These are phyloP conservation scores for Hippocampus comes DNA, from an alignment of 2,113 vertebrate species.

Conservation along the genomic window DNA sequence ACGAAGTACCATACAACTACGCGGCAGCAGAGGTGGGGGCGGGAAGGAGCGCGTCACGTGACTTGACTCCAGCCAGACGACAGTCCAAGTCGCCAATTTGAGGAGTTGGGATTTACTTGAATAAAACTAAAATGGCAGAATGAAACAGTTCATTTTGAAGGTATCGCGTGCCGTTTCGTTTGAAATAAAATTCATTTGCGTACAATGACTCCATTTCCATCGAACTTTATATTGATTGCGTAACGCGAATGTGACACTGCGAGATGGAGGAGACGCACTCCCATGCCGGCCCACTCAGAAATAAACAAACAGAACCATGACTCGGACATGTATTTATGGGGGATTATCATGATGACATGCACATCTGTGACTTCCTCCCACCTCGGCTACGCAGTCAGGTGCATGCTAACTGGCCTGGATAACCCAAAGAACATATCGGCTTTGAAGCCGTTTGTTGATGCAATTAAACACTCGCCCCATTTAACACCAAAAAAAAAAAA, in stretches of 20 bases:
- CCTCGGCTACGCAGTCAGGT: background rate
- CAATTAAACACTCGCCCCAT: background rate
- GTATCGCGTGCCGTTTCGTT: no score
- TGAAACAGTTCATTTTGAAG: no score
- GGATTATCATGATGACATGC: background rate
- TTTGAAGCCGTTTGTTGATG: constrained; percentile 6
- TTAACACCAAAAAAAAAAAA: background rate
- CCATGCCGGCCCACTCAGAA: no score
- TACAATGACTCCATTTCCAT: no score
- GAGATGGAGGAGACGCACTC: no score
- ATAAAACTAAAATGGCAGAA: no score
- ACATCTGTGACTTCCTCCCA: background rate
- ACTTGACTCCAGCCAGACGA: background rate
- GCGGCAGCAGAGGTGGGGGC: background rate
- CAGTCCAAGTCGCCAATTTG: no score
- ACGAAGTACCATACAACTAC: background rate
- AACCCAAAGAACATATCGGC: background rate
- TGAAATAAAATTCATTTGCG: no score
- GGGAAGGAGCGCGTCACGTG: background rate
- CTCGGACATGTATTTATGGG: background rate
- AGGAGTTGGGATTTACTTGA: no score
- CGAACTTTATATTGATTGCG: no score
- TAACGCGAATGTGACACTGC: no score
- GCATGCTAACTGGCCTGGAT: background rate
- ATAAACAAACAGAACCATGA: no score